A percentile compares a stretch with the other conserved stretches of the same genome.
Evolutionary conservation across 1,140 invertebrate genomes (phyloP).

Genomic region (Anoplophora glabripennis): DNA sequence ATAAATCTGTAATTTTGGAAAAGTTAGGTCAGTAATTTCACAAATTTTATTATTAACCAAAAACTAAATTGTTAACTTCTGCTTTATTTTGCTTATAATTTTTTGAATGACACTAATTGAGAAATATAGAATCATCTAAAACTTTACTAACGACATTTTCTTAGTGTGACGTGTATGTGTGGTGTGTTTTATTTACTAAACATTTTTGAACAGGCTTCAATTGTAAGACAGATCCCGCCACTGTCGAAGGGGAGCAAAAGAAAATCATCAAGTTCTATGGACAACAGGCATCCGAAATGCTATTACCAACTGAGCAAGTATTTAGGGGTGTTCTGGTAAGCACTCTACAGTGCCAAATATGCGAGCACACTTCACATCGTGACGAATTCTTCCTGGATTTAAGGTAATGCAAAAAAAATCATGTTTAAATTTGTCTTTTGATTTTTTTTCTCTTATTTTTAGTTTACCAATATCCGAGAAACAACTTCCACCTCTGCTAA

Average conservation of each 20-base stretch:
- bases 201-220: constrained; percentile 27
- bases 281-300: constrained; percentile 73
- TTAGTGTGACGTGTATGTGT: background rate
- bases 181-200: background rate
- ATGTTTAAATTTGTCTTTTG: constrained; percentile 1
- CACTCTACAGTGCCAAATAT: constrained; percentile 85
- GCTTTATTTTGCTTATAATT: background rate
- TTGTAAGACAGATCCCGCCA: constrained; percentile 62
- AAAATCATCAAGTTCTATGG: constrained; percentile 79
- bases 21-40: constrained; percentile 53
- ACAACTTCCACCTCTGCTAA: constrained; percentile 57
- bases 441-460: constrained; percentile 20
- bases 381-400: constrained; percentile 93
- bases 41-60: background rate
- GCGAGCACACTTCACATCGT: constrained; percentile 78
- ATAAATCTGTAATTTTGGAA: constrained; percentile 72
- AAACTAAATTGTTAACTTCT: no score
- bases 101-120: no score
- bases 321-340: constrained; percentile 90
- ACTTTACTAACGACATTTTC: background rate
- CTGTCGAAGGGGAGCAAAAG: constrained; percentile 70
- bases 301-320: constrained; percentile 76
- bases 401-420: constrained; percentile 52
- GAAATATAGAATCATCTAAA: no score
- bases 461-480: constrained; percentile 76